Conservation (phyloP, 2,797 vertebrate species). For the Margarornis squamiger region DNA sequence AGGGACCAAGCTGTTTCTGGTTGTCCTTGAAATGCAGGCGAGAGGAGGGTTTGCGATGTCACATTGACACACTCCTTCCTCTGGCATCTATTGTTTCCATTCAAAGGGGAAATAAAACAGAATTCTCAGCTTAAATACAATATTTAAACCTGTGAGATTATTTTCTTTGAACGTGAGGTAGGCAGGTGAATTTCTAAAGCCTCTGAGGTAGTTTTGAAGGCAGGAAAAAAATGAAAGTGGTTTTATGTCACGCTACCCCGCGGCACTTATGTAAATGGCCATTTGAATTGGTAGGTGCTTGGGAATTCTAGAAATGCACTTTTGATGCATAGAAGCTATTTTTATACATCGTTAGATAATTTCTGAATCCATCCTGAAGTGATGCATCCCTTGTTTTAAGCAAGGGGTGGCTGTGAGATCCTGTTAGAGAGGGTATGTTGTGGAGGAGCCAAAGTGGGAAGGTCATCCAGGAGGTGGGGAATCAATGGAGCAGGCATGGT, state of each 20-base stretch:
- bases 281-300: neutral
- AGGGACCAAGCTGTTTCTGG: conserved; percentile 38
- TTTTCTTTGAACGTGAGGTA: neutral
- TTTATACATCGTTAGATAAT: neutral
- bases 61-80: neutral
- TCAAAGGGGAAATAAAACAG: conserved; percentile 16
- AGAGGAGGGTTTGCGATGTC: neutral
- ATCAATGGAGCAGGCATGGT: neutral
- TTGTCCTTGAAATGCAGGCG: conserved; percentile 26
- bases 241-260: neutral
- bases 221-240: neutral
- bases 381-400: neutral
- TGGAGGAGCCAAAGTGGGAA: neutral
- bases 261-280: neutral
- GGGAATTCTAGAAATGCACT: neutral
- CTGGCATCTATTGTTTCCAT: neutral
- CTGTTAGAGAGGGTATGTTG: rapidly evolving
- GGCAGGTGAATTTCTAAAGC: neutral
- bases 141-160: neutral
- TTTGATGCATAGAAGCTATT: neutral
- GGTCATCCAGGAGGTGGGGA: neutral
- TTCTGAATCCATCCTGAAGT: neutral
- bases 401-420: neutral
- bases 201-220: conserved; percentile 2
- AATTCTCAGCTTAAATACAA: neutral